Conservation (phyloP, 2,113 vertebrate species). For the Ciconia boyciana region DNA sequence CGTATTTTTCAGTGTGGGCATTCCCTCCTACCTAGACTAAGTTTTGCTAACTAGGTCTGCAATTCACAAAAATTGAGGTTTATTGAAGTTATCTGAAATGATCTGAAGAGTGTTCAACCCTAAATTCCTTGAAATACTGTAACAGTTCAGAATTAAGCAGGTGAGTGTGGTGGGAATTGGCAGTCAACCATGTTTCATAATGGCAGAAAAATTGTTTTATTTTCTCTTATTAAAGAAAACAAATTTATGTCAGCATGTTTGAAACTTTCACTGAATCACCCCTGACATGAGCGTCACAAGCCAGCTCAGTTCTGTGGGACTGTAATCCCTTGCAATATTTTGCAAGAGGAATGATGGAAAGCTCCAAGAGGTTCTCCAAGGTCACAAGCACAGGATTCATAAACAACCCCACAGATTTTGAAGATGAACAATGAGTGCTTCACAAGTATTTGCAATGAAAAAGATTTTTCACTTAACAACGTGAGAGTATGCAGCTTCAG, state of each 20-base stretch:
- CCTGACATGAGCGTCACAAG: neutral
- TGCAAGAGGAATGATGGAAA: neutral
- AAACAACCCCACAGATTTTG: neutral
- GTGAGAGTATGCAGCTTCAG: neutral
- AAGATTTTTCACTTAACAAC: neutral
- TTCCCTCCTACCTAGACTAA: neutral
- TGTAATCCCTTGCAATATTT: slow-evolving; percentile 6
- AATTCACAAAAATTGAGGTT: neutral
- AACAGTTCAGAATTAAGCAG: neutral
- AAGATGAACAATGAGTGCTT: neutral
- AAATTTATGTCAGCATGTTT: neutral
- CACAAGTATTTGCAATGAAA: neutral
- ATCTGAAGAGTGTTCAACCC: neutral
- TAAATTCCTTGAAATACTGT: neutral
- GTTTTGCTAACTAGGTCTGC: neutral
- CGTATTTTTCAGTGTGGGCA: neutral
- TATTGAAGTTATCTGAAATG: neutral
- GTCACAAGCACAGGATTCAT: neutral
- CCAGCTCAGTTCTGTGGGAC: neutral
- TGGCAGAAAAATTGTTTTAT: neutral
- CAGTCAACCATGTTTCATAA: neutral
- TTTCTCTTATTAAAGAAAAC: neutral
- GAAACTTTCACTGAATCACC: neutral
- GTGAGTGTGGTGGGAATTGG: neutral
- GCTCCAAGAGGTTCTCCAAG: neutral